Evolutionary conservation across 2,113 vertebrate genomes (phyloP).

Genomic region (Gulo gulo): DNA sequence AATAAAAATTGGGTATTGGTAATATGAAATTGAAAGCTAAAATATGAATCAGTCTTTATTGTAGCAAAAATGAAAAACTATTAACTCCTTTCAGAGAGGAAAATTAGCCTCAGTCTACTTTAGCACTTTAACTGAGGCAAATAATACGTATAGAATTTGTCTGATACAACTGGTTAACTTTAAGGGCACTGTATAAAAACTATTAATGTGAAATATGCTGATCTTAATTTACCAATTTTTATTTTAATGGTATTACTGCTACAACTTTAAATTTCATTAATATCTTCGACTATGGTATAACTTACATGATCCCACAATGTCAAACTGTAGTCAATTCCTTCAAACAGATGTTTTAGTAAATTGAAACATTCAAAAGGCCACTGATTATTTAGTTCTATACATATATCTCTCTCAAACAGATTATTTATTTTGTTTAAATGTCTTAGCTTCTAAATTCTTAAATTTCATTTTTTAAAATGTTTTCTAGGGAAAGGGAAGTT

Average conservation of each 20-base stretch:
- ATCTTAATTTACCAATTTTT: background rate
- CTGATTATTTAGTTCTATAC: background rate
- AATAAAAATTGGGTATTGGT: background rate
- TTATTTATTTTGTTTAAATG: background rate
- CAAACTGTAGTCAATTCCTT: background rate
- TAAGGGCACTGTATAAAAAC: background rate
- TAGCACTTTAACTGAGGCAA: background rate
- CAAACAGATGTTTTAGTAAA: background rate
- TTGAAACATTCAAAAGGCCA: background rate
- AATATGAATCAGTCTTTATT: background rate
- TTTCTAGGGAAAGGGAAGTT: background rate
- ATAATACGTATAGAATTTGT: background rate
- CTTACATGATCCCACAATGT: background rate
- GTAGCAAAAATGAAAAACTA: slow-evolving; percentile 37
- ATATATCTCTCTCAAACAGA: background rate
- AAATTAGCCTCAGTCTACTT: background rate
- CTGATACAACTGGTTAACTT: background rate
- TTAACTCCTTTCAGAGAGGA: background rate
- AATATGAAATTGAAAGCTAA: slow-evolving; percentile 28
- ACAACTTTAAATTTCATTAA: background rate
- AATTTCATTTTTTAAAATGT: background rate
- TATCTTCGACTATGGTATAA: background rate
- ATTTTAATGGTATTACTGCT: background rate
- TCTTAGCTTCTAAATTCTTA: background rate
- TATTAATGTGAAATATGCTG: background rate